Evolutionary conservation across 2,797 vertebrate genomes (phyloP).

Genomic region (Pangasius sanitwongsei): DNA sequence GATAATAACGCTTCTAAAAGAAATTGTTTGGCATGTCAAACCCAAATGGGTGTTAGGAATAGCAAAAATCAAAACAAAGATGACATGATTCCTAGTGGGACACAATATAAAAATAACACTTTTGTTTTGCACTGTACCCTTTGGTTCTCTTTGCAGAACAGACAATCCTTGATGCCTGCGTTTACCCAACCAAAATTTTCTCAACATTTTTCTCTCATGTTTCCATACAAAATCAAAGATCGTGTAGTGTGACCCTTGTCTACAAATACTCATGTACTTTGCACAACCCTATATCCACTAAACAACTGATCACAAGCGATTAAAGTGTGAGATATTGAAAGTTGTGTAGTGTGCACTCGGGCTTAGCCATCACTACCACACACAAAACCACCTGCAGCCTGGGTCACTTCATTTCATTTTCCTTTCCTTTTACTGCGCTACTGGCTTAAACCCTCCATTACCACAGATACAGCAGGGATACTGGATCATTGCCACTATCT

Average conservation of each 20-base stretch:
- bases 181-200: neutral
- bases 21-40: neutral
- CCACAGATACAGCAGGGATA: conserved; percentile 36
- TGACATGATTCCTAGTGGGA: neutral
- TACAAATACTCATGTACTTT: neutral
- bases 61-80: neutral
- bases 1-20: neutral
- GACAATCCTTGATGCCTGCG: neutral
- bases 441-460: neutral
- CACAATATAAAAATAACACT: neutral
- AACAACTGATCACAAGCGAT: neutral
- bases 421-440: neutral
- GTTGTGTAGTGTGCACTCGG: neutral
- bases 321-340: neutral
- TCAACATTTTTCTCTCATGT: neutral
- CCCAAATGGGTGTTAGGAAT: neutral
- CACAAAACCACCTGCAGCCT: conserved; percentile 17
- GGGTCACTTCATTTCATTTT: conserved; percentile 18
- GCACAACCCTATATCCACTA: no score
- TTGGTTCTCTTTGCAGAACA: neutral
- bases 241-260: neutral
- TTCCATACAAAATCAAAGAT: neutral
- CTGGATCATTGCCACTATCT: conserved; percentile 30
- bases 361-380: neutral
- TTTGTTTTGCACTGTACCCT: neutral